Evolutionary conservation across 1,140 invertebrate species (phyloP).

Genomic region (Aphaenogaster ashmeadi): DNA sequence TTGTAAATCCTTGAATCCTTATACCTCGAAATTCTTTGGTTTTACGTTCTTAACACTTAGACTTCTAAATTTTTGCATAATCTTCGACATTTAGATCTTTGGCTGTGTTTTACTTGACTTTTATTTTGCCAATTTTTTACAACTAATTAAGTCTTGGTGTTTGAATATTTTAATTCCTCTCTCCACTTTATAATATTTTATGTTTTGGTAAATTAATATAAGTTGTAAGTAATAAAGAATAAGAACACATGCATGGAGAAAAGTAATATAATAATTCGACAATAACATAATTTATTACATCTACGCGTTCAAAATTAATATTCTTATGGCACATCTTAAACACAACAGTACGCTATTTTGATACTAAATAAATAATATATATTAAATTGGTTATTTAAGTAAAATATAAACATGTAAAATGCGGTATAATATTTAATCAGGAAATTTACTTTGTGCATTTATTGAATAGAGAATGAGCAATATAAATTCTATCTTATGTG

Average conservation of each 20-base stretch:
- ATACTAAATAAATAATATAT: conserved; percentile 44
- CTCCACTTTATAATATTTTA: background rate
- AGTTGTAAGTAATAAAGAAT: conserved; percentile 31
- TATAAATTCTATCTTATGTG: background rate
- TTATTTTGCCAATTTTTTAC: conserved; percentile 6
- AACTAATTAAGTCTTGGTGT: background rate
- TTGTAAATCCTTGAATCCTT: conserved; percentile 23
- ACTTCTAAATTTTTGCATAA: conserved; percentile 3
- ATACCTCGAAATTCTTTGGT: background rate
- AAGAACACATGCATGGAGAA: conserved; percentile 1
- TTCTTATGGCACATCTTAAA: conserved; percentile 3
- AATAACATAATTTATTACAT: conserved; percentile 21
- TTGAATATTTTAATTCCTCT: conserved; percentile 14
- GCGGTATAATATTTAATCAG: conserved; percentile 8
- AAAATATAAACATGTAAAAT: conserved; percentile 48
- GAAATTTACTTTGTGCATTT: conserved; percentile 17
- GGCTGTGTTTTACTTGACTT: background rate
- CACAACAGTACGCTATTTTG: background rate
- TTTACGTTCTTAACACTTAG: background rate
- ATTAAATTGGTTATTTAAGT: conserved; percentile 45
- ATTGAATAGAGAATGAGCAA: conserved; percentile 2
- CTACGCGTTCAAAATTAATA: background rate
- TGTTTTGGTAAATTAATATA: conserved; percentile 9
- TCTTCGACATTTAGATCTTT: background rate
- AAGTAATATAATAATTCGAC: background rate